Base-by-base conservation (phyloP, 2,888 invertebrate species). In the Lasius fuliginosus region DNA sequence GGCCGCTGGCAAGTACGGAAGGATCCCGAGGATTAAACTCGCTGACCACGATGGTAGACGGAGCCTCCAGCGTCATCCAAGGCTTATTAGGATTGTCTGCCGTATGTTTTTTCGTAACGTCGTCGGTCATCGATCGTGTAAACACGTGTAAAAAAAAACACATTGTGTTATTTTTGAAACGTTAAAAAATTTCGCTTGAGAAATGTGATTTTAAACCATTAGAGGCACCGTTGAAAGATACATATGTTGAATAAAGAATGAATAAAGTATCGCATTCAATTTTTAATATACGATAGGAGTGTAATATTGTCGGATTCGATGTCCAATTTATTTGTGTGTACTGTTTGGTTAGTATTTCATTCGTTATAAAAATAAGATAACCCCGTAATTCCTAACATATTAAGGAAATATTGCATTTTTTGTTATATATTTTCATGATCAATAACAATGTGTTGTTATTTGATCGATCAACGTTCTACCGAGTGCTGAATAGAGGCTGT, bases 21-120 rank as follows among this genome's bases (percentile, higher is more conserved):
- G 97, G 97, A 95, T 99, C 99, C 92, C 98, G 98, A 60, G 98
- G 98, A 95, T 99, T 98, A 95, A 98, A 99, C 94, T 98, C 98
- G 76, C 98, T 95, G 92, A 98, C 98, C 9, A 98, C 97, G 74
- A 98, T 96, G 0, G 98, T 97, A 68, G 97, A 97, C 68, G 97
- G 96, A 2, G 98, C 97, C 91, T 97, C 97, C 89, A 99, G 95
- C 1, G 96, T 96, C 83, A 98, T 95, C 87, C 98, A 97, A 0
- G 99, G 98, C 87, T 97, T 97, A 94, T 98, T 99, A 0, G 99
- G 98, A 94, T 98, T 98, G 95, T 98, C 99, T 98, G 92, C 23
- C 82, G 69, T n/a, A 15, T 42, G 42, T 79, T 79, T 58, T 60
- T 58, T 58, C 27, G 27, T 15, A 30, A 30, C 30, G 4, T n/a